phyloP scores from a whole-genome alignment of 2,797 vertebrate species.

The Schizopygopsis pylzovi region DNA sequence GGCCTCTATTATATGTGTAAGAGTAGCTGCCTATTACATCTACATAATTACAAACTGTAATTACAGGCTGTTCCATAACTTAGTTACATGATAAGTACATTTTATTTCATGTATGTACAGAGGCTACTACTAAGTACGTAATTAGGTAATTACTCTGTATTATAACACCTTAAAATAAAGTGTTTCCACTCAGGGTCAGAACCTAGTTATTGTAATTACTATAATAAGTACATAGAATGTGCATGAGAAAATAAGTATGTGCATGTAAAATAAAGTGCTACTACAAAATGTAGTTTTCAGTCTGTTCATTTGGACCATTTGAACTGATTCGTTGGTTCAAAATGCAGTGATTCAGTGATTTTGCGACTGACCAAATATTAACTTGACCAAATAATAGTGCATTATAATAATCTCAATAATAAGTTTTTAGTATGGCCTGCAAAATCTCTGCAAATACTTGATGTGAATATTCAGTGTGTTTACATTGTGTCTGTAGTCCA shows the following conservation, averaged over 20 bases:
- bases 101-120: too few species aligned
- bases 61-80: too few species aligned
- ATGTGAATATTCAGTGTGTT: neutral
- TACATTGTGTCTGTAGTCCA: slow-evolving; percentile 79
- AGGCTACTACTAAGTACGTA: too few species aligned
- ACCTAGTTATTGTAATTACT: neutral
- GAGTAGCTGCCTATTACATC: too few species aligned
- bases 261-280: neutral
- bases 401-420: neutral
- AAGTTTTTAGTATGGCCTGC: neutral
- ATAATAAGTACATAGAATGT: neutral
- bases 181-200: too few species aligned
- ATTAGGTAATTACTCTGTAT: too few species aligned
- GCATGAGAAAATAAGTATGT: neutral
- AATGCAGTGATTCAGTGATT: neutral
- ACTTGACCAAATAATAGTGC: neutral
- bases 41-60: too few species aligned
- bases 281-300: neutral
- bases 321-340: neutral
- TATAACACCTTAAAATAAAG: too few species aligned
- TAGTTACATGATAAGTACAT: too few species aligned
- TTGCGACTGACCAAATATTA: neutral
- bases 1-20: too few species aligned
- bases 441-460: neutral
- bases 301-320: neutral